A percentile compares a stretch with the other conserved stretches of the same genome.
Evolutionary conservation across 1,140 invertebrate species (phyloP).

Genomic region (Helicorthomorpha holstii): DNA sequence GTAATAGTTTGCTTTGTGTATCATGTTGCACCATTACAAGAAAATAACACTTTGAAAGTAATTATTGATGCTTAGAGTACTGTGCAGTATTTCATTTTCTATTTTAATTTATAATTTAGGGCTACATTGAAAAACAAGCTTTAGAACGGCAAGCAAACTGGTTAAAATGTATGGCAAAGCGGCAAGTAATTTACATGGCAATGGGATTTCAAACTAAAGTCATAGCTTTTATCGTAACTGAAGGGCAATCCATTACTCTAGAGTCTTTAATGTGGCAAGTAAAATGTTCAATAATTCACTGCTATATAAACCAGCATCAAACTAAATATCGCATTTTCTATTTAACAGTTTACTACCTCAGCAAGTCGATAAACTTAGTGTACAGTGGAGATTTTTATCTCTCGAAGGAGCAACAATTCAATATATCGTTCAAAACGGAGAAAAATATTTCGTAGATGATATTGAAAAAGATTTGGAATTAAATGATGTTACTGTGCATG

Average conservation of each 20-base stretch:
- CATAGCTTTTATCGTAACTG: background rate
- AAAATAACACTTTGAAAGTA: too few relatives aligned
- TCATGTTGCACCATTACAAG: too few relatives aligned
- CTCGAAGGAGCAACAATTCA: background rate
- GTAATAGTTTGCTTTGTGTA: too few relatives aligned
- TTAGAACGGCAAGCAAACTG: slow-evolving; percentile 5
- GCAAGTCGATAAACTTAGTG: background rate
- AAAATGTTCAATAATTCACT: background rate
- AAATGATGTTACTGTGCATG: background rate
- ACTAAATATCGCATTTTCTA: background rate
- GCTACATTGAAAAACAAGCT: too few relatives aligned
- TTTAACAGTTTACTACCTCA: background rate
- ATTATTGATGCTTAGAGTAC: too few relatives aligned
- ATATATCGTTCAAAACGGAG: background rate
- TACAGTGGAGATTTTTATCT: background rate
- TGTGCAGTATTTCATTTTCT: too few relatives aligned
- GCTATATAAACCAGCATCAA: background rate
- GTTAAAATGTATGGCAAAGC: background rate
- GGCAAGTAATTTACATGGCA: background rate
- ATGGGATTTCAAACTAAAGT: background rate
- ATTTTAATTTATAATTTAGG: too few relatives aligned
- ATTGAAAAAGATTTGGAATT: background rate
- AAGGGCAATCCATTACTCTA: background rate
- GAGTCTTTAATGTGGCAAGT: background rate
- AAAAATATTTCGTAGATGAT: background rate